Percentiles rank a stretch among this genome's conserved stretches.
Conservation (phyloP, 2,113 vertebrate genomes). For the Psittacara wagleri region DNA sequence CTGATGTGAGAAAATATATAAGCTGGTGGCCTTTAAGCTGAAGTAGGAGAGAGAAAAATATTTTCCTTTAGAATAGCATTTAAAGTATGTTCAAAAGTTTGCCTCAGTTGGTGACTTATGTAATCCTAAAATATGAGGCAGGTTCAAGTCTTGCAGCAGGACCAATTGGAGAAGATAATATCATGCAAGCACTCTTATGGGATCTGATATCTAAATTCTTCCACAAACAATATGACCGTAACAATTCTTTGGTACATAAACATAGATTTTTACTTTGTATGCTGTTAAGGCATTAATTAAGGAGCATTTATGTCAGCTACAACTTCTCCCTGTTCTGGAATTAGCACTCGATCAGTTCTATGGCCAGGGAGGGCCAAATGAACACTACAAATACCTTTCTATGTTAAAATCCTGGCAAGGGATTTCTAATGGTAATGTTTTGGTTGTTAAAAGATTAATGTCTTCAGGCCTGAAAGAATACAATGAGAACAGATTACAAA, state of each 20-base stretch:
- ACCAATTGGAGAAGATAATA: neutral
- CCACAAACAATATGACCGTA: neutral
- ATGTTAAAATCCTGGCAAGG: neutral
- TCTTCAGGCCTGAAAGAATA: neutral
- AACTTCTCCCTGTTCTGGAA: neutral
- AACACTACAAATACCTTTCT: neutral
- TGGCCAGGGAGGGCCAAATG: neutral
- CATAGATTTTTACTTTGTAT: neutral
- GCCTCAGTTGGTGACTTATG: neutral
- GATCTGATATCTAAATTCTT: neutral
- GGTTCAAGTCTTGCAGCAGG: neutral
- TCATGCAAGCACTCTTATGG: neutral
- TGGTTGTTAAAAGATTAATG: neutral
- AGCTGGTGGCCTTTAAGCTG: neutral
- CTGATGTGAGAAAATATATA: neutral
- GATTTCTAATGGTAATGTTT: neutral
- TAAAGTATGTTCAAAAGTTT: neutral
- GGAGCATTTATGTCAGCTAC: neutral
- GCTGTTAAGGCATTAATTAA: neutral
- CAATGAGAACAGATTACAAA: neutral
- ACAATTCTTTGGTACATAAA: neutral
- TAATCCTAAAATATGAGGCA: neutral
- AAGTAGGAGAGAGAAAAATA: neutral
- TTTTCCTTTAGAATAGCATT: neutral
- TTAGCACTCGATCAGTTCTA: neutral